Base-by-base conservation (phyloP, 1,140 invertebrate genomes). In the Drosophila aff. region DNA sequence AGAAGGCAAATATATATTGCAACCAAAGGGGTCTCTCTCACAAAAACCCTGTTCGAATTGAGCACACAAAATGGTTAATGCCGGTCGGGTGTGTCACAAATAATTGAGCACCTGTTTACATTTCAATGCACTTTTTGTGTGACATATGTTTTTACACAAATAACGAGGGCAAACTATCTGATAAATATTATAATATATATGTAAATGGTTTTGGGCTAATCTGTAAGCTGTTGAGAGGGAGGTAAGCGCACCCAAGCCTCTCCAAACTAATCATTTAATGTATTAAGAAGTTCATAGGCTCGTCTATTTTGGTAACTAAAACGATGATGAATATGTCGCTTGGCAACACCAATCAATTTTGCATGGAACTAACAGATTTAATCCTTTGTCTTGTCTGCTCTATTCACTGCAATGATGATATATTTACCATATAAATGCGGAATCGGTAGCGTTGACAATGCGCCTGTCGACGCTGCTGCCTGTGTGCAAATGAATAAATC, bases 31-130 rank as follows among this genome's bases (percentile, higher is more conserved):
- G 28, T 53, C 28, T 15, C 28, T 15, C 44, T 4, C 26, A n/a
- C n/a, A 4, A 21, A 18, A 53, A 33, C 50, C n/a, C 50, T 13
- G 49, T 18, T 36, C 49, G 50, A 53, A 53, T 53, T 36, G 50
- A 36, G 52, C 33, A 55, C 52, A 55, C 33, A 38, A 55, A 55
- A 55, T 38, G 15, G 33, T 55, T 55, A 55, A 55, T 55, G 21
- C 52, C 33, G 33, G 2, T 38, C 52, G 33, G 13, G 31, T 23
- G 23, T 55, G 53, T 55, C 53, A 57, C 53, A 57, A 57, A 57
- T 57, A 57, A 57, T 40, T 57, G 53, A 57, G 53, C 53, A 57
- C 53, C 53, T 57, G 53, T 57, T 57, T 57, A 57, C 53, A 55
- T 55, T 38, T 23, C 52, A 40, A 38, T 57, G 53, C 53, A 57